A percentile compares a stretch with the other conserved stretches of the same genome.
Evolutionary conservation across 2,888 invertebrate species (phyloP).

Genomic region (Plagodis dolabraria): DNA sequence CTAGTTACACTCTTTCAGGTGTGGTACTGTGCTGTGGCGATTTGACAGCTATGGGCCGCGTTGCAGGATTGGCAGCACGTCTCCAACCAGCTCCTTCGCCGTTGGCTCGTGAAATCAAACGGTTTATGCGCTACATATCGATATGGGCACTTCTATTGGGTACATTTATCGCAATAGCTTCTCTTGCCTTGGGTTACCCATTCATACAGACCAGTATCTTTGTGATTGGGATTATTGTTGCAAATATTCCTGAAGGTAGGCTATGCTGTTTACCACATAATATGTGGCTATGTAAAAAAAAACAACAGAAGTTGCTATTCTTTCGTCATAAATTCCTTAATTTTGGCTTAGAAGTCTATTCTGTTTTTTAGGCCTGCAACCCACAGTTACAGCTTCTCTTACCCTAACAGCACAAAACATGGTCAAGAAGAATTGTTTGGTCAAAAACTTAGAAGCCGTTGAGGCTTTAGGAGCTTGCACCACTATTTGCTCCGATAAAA

Average conservation of each 20-base stretch:
- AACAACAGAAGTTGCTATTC: too few species aligned
- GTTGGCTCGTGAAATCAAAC: conserved; percentile 97
- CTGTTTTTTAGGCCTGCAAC: conserved; percentile 88
- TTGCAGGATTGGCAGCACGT: conserved; percentile 96
- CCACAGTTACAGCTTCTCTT: conserved; percentile 98
- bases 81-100: conserved; percentile 97
- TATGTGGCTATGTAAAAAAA: too few species aligned
- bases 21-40: conserved; percentile 96
- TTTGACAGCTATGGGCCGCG: conserved; percentile 92
- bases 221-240: conserved; percentile 98
- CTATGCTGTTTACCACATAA: too few species aligned
- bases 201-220: conserved; percentile 99
- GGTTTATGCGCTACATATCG: conserved; percentile 98
- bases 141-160: conserved; percentile 95
- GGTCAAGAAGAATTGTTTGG: conserved; percentile 98
- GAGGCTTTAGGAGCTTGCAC: conserved; percentile 99
- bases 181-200: conserved; percentile 97
- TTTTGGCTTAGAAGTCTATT: too few species aligned
- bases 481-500: conserved; percentile 99
- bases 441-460: conserved; percentile 99
- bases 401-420: conserved; percentile 99
- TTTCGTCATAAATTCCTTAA: too few species aligned
- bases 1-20: conserved; percentile 51
- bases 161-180: conserved; percentile 96
- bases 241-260: conserved; percentile 97